Evolutionary conservation across 1,140 invertebrate species (phyloP).

Genomic region (Drosophila pallidifrons): DNA sequence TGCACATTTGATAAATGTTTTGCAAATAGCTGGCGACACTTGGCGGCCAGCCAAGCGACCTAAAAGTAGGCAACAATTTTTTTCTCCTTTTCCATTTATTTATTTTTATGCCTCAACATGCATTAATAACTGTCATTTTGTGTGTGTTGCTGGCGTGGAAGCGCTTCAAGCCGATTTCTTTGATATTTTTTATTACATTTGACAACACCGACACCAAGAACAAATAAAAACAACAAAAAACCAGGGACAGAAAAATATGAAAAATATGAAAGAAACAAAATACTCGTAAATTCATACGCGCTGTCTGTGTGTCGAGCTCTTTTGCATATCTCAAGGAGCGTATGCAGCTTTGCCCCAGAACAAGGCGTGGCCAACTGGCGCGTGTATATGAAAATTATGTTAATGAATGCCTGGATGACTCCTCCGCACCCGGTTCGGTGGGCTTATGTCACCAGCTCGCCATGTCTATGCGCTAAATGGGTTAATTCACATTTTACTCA

Average conservation of each 20-base stretch:
- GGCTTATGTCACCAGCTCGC: slow-evolving; percentile 8
- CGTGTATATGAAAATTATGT: slow-evolving; percentile 77
- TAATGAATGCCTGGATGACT: slow-evolving; percentile 63
- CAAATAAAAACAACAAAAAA: neutral
- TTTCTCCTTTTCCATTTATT: slow-evolving; percentile 24
- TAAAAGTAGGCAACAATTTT: slow-evolving; percentile 66
- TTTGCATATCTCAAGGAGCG: slow-evolving; percentile 41
- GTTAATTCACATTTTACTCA: neutral
- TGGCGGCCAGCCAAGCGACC: slow-evolving; percentile 66
- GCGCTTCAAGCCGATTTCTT: slow-evolving; percentile 53
- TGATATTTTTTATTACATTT: slow-evolving; percentile 26
- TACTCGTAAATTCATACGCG: slow-evolving; percentile 40
- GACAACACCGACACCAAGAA: neutral
- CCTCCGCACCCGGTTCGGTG: slow-evolving; percentile 32
- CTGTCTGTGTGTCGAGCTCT: slow-evolving; percentile 21
- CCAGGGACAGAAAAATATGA: neutral
- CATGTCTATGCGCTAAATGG: neutral
- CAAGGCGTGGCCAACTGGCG: slow-evolving; percentile 56
- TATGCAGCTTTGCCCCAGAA: slow-evolving; percentile 7
- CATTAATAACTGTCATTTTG: slow-evolving; percentile 77
- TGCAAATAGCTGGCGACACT: slow-evolving; percentile 73
- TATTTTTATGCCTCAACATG: slow-evolving; percentile 28
- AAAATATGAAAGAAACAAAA: slow-evolving; percentile 19
- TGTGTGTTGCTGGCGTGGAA: slow-evolving; percentile 32
- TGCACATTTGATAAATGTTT: slow-evolving; percentile 74